phyloP scores from a whole-genome alignment of 2,888 invertebrate species.

The Reticulitermes lucifugus region DNA sequence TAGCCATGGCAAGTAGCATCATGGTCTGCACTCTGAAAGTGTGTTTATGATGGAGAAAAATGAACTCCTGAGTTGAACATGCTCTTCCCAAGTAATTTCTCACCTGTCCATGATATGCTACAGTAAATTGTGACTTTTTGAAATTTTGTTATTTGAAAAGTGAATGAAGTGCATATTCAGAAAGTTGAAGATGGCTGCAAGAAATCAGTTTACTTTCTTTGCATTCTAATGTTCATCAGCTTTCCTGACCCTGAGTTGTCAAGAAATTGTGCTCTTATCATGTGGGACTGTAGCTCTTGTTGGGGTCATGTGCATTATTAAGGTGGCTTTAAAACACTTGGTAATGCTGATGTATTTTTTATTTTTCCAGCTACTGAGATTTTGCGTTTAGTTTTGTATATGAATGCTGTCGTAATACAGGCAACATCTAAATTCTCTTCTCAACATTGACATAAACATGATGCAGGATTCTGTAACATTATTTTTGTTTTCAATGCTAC shows the following conservation, averaged over 20 bases:
- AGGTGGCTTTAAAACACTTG: neutral
- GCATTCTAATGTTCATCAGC: neutral
- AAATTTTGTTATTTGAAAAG: neutral
- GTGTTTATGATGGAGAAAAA: neutral
- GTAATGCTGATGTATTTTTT: neutral
- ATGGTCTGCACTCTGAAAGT: slow-evolving; percentile 16
- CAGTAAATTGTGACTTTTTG: neutral
- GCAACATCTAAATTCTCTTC: too few species aligned
- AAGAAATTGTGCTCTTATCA: slow-evolving; percentile 16
- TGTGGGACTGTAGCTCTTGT: slow-evolving; percentile 13
- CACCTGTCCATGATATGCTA: neutral
- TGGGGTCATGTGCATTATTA: neutral
- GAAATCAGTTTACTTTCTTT: too few species aligned
- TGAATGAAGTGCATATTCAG: too few species aligned
- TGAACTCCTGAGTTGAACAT: neutral
- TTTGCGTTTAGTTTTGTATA: too few species aligned
- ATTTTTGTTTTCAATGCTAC: too few species aligned
- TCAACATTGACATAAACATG: too few species aligned
- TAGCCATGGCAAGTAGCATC: slow-evolving; percentile 31
- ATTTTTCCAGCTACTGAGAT: too few species aligned
- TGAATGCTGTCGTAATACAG: too few species aligned
- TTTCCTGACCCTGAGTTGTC: neutral
- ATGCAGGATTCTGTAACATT: too few species aligned
- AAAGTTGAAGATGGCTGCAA: too few species aligned
- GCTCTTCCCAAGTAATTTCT: neutral